A percentile compares a stretch with the other conserved stretches of the same genome.
phyloP scores from a whole-genome alignment of 2,113 vertebrate species.

The Notarius quadriscutis region DNA sequence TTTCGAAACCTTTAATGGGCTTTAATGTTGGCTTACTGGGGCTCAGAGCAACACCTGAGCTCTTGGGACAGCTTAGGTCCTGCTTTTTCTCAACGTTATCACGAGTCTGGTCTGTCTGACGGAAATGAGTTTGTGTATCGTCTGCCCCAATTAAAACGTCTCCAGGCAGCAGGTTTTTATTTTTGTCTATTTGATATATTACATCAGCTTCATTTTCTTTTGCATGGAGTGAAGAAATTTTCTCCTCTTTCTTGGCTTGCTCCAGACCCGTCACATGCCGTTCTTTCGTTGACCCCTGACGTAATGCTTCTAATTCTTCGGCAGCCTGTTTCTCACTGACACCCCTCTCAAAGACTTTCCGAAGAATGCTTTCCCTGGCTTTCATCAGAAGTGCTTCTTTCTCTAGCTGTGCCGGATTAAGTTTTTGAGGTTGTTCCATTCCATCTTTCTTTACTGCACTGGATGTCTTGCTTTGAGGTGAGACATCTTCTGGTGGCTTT shows the following conservation, averaged over 20 bases:
- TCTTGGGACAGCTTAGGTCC: not conserved
- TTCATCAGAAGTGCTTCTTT: slow-evolving; percentile 70
- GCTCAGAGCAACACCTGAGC: slow-evolving; percentile 14
- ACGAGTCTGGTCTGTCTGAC: not conserved
- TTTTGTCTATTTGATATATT: slow-evolving; percentile 52
- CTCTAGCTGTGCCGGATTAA: slow-evolving; percentile 56
- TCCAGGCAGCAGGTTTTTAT: not conserved
- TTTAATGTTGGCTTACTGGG: slow-evolving; percentile 21
- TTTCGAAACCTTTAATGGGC: not conserved
- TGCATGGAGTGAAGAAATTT: not conserved
- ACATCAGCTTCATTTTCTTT: slow-evolving; percentile 51
- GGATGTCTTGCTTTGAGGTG: slow-evolving; percentile 4
- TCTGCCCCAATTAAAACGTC: slow-evolving; percentile 4
- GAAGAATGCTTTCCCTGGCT: slow-evolving; percentile 73
- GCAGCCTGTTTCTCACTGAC: slow-evolving; percentile 71
- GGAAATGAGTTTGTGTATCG: not conserved
- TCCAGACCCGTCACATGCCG: not conserved
- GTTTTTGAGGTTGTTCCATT: slow-evolving; percentile 54
- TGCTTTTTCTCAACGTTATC: slow-evolving; percentile 5
- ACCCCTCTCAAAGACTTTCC: slow-evolving; percentile 72
- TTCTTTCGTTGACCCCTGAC: slow-evolving; percentile 61
- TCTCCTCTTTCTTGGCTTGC: slow-evolving; percentile 13
- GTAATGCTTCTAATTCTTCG: slow-evolving; percentile 66
- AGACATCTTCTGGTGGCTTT: slow-evolving; percentile 17
- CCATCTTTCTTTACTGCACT: slow-evolving; percentile 48